These are phyloP conservation scores for Phymorhynchus buccinoides DNA, from an alignment of 1,140 invertebrate genomes.

Conservation along the genomic window DNA sequence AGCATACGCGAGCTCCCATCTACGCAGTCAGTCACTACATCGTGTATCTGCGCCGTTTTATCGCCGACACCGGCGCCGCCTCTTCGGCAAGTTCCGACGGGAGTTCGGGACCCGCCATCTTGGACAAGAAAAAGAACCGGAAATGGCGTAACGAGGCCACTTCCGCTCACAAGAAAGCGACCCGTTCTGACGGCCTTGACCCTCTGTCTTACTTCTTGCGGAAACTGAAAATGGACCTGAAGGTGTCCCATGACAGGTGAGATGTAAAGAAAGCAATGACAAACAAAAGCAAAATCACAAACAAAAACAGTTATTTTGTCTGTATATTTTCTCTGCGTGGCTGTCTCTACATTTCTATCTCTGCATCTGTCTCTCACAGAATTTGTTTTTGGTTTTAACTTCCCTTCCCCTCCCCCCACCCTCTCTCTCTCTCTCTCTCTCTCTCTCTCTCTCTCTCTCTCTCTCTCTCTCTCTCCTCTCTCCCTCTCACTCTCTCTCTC, in stretches of 20 bases:
- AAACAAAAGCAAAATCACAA: too few species aligned
- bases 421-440: background rate
- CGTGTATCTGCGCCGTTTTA: constrained; percentile 54
- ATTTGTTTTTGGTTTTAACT: background rate
- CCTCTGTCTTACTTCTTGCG: constrained; percentile 86
- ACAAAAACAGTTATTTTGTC: too few species aligned
- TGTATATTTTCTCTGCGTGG: background rate
- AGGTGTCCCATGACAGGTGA: constrained; percentile 90
- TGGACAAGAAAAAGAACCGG: constrained; percentile 79
- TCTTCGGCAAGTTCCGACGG: background rate
- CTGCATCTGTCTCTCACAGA: background rate
- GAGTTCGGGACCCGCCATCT: background rate
- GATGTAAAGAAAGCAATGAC: too few species aligned
- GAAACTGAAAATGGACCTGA: constrained; percentile 87
- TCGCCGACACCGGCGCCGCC: constrained; percentile 18
- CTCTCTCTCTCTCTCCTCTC: background rate
- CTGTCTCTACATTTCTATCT: background rate
- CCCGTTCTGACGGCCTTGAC: constrained; percentile 78
- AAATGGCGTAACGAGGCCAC: constrained; percentile 79
- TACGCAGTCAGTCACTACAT: constrained; percentile 61
- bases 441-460: background rate
- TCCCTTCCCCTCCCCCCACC: background rate
- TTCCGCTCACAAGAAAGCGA: constrained; percentile 81
- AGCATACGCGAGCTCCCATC: constrained; percentile 62
- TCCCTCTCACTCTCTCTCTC: background rate